phyloP scores from a whole-genome alignment of 2,797 vertebrate species.

The Rallus crepitans region DNA sequence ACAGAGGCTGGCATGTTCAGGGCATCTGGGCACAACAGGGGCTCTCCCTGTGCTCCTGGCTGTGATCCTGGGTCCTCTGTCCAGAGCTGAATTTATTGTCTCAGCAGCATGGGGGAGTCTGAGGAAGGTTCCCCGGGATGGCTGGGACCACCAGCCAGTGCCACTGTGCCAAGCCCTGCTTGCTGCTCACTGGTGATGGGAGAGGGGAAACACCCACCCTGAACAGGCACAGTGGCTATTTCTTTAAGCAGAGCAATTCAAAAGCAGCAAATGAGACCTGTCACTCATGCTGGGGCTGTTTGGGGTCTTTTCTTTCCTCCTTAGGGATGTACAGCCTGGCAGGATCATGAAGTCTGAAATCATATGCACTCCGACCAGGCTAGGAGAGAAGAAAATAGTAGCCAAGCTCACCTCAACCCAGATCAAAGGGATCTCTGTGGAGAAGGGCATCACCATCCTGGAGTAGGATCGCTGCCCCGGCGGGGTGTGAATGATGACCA shows the following conservation, averaged over 20 bases:
- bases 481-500: accelerated
- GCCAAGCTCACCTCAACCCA: constrained; percentile 67
- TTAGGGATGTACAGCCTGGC: constrained; percentile 70
- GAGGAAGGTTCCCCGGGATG: neutral
- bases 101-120: accelerated
- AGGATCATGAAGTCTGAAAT: constrained; percentile 72
- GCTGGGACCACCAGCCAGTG: neutral
- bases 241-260: neutral
- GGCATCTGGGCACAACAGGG: accelerated
- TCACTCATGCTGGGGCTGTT: neutral
- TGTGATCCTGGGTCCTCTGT: neutral
- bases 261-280: neutral
- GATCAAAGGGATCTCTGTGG: constrained; percentile 67
- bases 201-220: neutral
- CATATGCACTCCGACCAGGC: constrained; percentile 48
- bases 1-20: accelerated
- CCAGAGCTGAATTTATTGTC: neutral
- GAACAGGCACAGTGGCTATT: accelerated
- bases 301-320: neutral
- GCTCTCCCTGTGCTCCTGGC: neutral
- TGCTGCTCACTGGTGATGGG: accelerated
- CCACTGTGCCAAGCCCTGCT: accelerated
- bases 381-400: constrained; percentile 71
- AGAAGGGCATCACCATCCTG: constrained; percentile 48
- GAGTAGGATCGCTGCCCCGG: neutral